Base-by-base conservation (phyloP, 2,888 invertebrate species). In the Ennomos erosarius region DNA sequence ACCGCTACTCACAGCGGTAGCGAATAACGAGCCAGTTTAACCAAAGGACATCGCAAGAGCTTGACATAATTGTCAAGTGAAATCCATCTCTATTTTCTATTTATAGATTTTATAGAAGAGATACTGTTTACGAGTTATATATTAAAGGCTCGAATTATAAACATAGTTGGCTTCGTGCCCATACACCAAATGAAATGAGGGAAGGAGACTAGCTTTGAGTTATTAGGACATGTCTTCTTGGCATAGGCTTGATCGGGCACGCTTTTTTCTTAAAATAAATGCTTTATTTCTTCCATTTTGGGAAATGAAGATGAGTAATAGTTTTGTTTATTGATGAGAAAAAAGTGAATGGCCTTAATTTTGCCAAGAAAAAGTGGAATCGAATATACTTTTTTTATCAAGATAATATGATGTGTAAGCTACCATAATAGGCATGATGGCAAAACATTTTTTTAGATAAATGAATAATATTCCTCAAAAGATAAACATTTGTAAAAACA, bases 161-260 rank as follows among this genome's bases (percentile, higher is more conserved):
- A 50, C 37, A 46, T 43, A n/a, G 16, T 45, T 59, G 59, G 54
- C 59, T 54, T 45, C 2, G 33, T 45, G 48, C 54, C 59, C 33
- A 36, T 33, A 16, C 6, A 34, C 39, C 11, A 10, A 35, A 51
- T 10, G 4, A 40, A 58, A 44, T 37, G 49, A 54, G 45, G 35
- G 12, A 39, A 26, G 26, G 35, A 43, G 33, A 49, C 2, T 39
- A 9, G 33, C 45, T 39, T 56, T 40, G 38, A 55, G 40, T 33
- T 49, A 43, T 56, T 45, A 46, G 39, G 11, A 39, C 6, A n/a
- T n/a, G n/a, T 37, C 48, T 35, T 45, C 50, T 50, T 50, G 45
- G 50, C 50, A 50, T 42, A 34, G 38, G 45, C 35, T 44, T 26
- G 16, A 50, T 45, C 39, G 35, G 39, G 26, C 26, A 13, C 45